Evolutionary conservation across 2,797 vertebrate species (phyloP), one percentile per base, ranked within the genome.

Genomic region (Myripristis jacobus): DNA sequence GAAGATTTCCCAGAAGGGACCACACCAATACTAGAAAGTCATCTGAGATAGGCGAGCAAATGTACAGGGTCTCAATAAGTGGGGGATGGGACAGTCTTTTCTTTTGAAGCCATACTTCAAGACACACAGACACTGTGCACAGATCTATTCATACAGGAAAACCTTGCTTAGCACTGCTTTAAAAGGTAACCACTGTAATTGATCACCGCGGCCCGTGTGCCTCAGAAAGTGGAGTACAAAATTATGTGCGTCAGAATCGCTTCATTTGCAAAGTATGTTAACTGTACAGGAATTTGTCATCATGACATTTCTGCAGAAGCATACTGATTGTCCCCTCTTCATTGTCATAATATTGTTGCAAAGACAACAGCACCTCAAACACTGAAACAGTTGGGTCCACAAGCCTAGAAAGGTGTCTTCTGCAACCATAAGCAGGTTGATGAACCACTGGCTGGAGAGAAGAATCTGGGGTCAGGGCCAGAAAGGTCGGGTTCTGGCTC

Each of bases 11-110:
- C 34, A 19, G 3, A 29, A 44, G 66, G 15, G 21, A 6, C 43
- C 9, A 19, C 25, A 22, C 18, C 54, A 43, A 51, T 38, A 41
- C 11, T 27, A 1, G 1, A 36, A 66, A 24, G 29, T 53, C 34
- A 59, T 29, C 54, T 47, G 24, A n/a, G 41, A 34, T 38, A 70
- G 56, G 11, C 58, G 15, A 43, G 66, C 29, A 50, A 68, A 62
- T 63, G 31, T 60, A 43, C 56, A 46, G 16, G 46, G 31, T 70
- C 57, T 77, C 29, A 53, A 51, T 78, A 66, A 64, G 66, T 46
- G 12, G 27, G 25, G 43, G 48, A 51, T n/a, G 19, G 27, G n/a
- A 47, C 38, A 25, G 22, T 38, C 53, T 76, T 52, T 27, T 9
- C 21, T 22, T 58, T 31, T 48, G n/a, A 29, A 51, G 43, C 41